Percentiles rank a stretch among this genome's conserved stretches.
These are phyloP conservation scores for Belgica antarctica DNA, from an alignment of 2,888 invertebrate genomes.

Conservation along the genomic window DNA sequence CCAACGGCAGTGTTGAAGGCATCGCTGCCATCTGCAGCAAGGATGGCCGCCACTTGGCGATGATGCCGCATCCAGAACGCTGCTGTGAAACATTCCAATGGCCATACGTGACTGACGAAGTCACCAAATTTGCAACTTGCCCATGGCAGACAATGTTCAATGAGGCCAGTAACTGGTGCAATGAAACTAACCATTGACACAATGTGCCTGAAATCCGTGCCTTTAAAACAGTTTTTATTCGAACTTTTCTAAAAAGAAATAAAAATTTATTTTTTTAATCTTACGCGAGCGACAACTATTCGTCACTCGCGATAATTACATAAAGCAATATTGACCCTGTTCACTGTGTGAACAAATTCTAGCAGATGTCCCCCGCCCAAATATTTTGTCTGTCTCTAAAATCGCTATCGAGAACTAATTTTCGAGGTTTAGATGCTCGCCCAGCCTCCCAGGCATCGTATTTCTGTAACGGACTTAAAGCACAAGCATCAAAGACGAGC, in stretches of 20 bases:
- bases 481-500: too few relatives aligned
- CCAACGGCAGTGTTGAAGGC: constrained; percentile 84
- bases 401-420: too few relatives aligned
- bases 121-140: constrained; percentile 60
- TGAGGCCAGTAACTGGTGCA: constrained; percentile 78
- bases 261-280: background rate
- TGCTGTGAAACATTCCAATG: constrained; percentile 89
- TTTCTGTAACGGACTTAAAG: too few relatives aligned
- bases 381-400: too few relatives aligned
- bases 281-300: too few relatives aligned
- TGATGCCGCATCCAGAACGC: constrained; percentile 99
- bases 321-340: too few relatives aligned
- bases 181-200: too few relatives aligned
- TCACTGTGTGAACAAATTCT: too few relatives aligned
- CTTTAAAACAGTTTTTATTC: background rate
- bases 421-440: too few relatives aligned
- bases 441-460: too few relatives aligned
- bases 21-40: constrained; percentile 85
- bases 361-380: too few relatives aligned
- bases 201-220: background rate
- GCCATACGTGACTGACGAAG: constrained; percentile 65
- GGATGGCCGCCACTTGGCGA: constrained; percentile 90
- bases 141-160: constrained; percentile 92
- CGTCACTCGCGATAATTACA: too few relatives aligned
- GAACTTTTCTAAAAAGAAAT: background rate